phyloP scores from a whole-genome alignment of 2,113 vertebrate genomes.

The Syrmaticus mikado region DNA sequence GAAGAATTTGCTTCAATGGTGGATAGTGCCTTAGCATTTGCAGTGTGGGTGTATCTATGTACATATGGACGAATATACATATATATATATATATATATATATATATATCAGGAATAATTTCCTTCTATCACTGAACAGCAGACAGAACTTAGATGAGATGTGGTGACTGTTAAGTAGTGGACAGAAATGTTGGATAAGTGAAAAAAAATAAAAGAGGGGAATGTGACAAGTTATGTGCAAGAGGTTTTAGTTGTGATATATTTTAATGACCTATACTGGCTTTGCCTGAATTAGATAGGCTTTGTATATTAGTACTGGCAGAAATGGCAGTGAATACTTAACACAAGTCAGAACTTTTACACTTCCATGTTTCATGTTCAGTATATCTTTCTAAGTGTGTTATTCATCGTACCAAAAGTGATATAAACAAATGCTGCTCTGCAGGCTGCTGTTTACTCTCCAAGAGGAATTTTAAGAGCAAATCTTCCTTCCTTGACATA shows the following conservation, averaged over 20 bases:
- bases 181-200: background rate
- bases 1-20: background rate
- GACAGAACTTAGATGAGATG: background rate
- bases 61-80: background rate
- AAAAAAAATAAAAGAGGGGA: background rate
- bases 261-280: background rate
- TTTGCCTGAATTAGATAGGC: slow-evolving; percentile 26
- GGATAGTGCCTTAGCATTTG: background rate
- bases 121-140: background rate
- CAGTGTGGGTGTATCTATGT: background rate
- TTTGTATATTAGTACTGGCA: background rate
- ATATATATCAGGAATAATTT: background rate
- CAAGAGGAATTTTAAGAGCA: slow-evolving; percentile 66
- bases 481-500: slow-evolving; percentile 39
- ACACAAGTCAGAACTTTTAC: slow-evolving; percentile 54
- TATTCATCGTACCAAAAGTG: slow-evolving; percentile 57
- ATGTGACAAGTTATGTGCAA: background rate
- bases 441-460: slow-evolving; percentile 63
- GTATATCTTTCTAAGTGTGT: slow-evolving; percentile 65
- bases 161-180: background rate
- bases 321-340: slow-evolving; percentile 55
- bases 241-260: background rate
- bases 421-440: slow-evolving; percentile 66
- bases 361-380: slow-evolving; percentile 53
- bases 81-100: background rate